Conservation (phyloP, 2,888 invertebrate genomes). For the Megalurothrips usitatus region DNA sequence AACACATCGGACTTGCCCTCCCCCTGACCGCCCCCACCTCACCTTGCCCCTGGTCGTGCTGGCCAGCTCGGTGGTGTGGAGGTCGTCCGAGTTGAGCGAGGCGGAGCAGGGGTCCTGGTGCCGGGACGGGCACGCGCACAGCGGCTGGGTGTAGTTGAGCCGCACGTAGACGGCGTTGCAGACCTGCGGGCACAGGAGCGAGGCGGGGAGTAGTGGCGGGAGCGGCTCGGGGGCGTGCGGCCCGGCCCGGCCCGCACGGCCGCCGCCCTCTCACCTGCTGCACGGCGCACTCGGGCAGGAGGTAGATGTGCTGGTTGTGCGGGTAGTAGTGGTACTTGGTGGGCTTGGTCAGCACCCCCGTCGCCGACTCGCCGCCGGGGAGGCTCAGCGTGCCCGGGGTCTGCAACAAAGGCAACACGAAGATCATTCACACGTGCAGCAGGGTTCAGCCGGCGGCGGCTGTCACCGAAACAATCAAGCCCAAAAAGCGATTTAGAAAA, state of each 20-base stretch:
- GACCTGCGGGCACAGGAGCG: slow-evolving; percentile 53
- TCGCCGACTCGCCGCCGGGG: slow-evolving; percentile 56
- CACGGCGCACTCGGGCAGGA: slow-evolving; percentile 88
- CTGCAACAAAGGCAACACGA: no score
- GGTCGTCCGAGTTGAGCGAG: slow-evolving; percentile 82
- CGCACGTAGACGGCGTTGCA: slow-evolving; percentile 91
- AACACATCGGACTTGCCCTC: no score
- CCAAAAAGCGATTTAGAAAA: no score
- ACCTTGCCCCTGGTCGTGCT: slow-evolving; percentile 82
- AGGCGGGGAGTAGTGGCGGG: background rate
- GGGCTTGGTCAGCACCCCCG: slow-evolving; percentile 72
- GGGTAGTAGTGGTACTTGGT: slow-evolving; percentile 93
- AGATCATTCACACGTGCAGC: no score
- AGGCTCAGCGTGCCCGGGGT: slow-evolving; percentile 48
- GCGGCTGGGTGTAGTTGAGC: slow-evolving; percentile 85
- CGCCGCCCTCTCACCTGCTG: slow-evolving; percentile 63
- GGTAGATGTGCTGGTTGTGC: slow-evolving; percentile 87
- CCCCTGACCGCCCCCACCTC: background rate
- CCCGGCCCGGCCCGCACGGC: background rate
- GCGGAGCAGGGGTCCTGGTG: slow-evolving; percentile 89
- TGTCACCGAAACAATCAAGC: no score
- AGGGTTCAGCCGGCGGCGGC: no score
- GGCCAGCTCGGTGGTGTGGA: slow-evolving; percentile 84
- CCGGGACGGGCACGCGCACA: slow-evolving; percentile 85
- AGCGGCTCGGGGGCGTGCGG: background rate